These are phyloP conservation scores for Mesocentrotus franciscanus DNA, from an alignment of 53 echinoderm and acorn worm genomes.

Conservation along the genomic window DNA sequence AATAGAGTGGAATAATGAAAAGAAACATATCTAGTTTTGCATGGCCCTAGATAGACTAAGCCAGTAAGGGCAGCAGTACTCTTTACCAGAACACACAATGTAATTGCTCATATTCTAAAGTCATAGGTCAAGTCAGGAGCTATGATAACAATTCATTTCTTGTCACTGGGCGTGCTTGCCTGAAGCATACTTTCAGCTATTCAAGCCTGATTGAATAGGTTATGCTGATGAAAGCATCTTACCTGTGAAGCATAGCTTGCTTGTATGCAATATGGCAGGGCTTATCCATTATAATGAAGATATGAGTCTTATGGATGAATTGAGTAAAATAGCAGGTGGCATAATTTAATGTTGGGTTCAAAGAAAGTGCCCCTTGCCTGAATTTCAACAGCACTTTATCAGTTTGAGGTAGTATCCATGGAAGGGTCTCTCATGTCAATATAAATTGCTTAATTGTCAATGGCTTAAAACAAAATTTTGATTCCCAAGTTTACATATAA, in stretches of 20 bases:
- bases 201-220: slow-evolving; percentile 36
- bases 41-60: background rate
- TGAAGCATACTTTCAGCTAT: background rate
- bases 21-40: background rate
- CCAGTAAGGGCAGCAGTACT: background rate
- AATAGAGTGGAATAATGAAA: no score
- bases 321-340: slow-evolving; percentile 6
- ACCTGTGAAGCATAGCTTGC: background rate
- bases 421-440: background rate
- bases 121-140: slow-evolving; percentile 44
- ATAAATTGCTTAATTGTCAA: no score
- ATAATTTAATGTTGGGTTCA: background rate
- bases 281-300: background rate
- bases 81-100: background rate
- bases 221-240: slow-evolving; percentile 4
- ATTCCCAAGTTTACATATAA: no score
- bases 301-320: slow-evolving; percentile 32
- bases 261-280: slow-evolving; percentile 43
- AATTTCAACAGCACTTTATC: background rate
- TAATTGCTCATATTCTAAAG: background rate
- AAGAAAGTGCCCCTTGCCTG: background rate
- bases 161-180: slow-evolving; percentile 29
- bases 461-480: no score
- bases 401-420: background rate
- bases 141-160: slow-evolving; percentile 53